Percentiles rank a stretch among this genome's conserved stretches.
Evolutionary conservation across 2,113 vertebrate genomes (phyloP).

Genomic region (Lasiurus borealis): DNA sequence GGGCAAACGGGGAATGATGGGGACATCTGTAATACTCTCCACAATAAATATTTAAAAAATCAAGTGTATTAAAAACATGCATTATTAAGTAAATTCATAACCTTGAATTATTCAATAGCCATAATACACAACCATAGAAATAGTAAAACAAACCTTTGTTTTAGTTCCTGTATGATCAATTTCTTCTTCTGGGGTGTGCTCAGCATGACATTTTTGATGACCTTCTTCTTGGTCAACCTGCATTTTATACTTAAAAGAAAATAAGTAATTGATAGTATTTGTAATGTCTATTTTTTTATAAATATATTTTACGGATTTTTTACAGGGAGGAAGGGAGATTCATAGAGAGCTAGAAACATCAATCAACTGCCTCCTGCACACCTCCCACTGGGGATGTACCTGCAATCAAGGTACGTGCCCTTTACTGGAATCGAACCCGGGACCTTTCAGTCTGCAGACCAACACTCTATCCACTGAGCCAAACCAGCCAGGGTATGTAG

Average conservation of each 20-base stretch:
- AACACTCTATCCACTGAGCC: too few species aligned
- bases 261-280: neutral
- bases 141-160: slow-evolving; percentile 89
- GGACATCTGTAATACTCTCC: too few species aligned
- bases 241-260: slow-evolving; percentile 92
- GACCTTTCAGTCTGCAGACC: too few species aligned
- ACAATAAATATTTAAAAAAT: neutral
- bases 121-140: neutral
- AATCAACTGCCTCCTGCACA: too few species aligned
- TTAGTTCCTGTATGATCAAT: slow-evolving; percentile 85
- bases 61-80: neutral
- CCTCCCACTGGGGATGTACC: too few species aligned
- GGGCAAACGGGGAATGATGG: too few species aligned
- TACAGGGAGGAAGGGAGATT: too few species aligned
- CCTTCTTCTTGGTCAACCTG: slow-evolving; percentile 94
- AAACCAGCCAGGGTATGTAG: too few species aligned
- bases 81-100: neutral
- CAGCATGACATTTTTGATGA: slow-evolving; percentile 87
- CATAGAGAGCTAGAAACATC: too few species aligned
- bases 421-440: too few species aligned
- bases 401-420: too few species aligned
- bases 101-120: neutral
- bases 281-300: neutral
- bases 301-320: too few species aligned
- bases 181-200: slow-evolving; percentile 91